Conservation (phyloP, 1,140 invertebrate species). For the Meloidogyne chitwoodi region DNA sequence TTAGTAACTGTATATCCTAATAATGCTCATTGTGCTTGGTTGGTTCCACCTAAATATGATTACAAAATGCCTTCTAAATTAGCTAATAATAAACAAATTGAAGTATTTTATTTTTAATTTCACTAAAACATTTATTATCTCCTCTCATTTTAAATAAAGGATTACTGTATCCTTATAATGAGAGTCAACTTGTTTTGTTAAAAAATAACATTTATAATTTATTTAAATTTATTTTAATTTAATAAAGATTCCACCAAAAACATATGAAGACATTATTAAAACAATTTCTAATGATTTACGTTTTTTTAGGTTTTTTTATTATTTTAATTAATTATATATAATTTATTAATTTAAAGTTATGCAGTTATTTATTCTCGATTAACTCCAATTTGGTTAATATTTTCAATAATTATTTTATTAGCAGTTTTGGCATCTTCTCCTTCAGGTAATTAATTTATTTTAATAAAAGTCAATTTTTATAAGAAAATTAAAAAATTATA, state of each 20-base stretch:
- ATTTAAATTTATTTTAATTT: too few relatives aligned
- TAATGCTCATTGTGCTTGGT: slow-evolving; percentile 5
- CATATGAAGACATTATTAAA: background rate
- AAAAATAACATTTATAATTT: too few relatives aligned
- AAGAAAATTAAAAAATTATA: background rate
- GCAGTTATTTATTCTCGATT: slow-evolving; percentile 41
- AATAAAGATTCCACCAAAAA: background rate
- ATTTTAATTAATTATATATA: background rate
- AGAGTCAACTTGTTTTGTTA: too few relatives aligned
- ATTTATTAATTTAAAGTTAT: slow-evolving; percentile 27
- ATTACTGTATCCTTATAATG: too few relatives aligned
- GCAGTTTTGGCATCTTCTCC: slow-evolving; percentile 38
- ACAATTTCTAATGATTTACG: slow-evolving; percentile 1
- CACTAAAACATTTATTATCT: too few relatives aligned
- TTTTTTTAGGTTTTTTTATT: slow-evolving; percentile 9
- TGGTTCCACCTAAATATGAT: slow-evolving; percentile 3
- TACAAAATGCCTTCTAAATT: slow-evolving; percentile 5
- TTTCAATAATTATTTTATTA: slow-evolving; percentile 35
- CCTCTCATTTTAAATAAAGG: too few relatives aligned
- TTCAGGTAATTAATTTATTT: background rate
- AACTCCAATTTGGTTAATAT: slow-evolving; percentile 36
- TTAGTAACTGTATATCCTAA: slow-evolving; percentile 5
- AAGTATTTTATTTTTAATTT: background rate
- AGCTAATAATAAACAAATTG: slow-evolving; percentile 4
- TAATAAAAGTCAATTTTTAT: background rate